Conservation (phyloP, 2,797 vertebrate genomes). For the Aldrovandia affinis region DNA sequence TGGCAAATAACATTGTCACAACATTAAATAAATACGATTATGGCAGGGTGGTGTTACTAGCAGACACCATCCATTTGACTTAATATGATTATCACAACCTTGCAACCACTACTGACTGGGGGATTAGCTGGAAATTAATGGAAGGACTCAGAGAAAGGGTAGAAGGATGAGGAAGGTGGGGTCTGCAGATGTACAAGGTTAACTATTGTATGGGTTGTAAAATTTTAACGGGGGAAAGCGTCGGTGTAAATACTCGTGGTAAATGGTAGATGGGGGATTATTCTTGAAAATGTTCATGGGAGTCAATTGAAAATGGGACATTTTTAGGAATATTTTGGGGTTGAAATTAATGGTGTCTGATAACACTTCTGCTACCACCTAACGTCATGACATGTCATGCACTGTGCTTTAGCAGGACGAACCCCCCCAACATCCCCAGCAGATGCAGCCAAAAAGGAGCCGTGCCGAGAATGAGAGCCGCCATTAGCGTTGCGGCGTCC, state of each 20-base stretch:
- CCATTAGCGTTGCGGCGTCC: constrained; percentile 8
- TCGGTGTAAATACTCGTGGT: too few species aligned
- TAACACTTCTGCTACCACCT: neutral
- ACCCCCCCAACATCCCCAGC: neutral
- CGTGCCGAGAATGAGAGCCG: neutral
- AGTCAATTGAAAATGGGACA: neutral
- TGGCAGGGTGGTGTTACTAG: neutral
- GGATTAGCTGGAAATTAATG: neutral
- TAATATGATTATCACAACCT: neutral
- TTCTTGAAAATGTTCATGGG: neutral
- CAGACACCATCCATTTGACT: neutral
- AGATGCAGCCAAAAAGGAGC: constrained; percentile 1
- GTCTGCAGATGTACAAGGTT: neutral
- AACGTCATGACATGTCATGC: too few species aligned
- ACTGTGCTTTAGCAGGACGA: neutral
- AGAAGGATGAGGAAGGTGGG: neutral
- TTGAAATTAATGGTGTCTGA: neutral
- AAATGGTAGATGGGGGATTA: neutral
- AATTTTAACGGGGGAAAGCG: too few species aligned
- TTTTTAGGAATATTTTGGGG: neutral
- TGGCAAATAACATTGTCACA: neutral
- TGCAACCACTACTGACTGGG: neutral
- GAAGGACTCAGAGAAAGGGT: neutral
- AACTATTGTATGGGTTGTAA: neutral
- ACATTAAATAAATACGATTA: neutral